Percentiles rank a stretch among this genome's conserved stretches.
Conservation (phyloP, 1,140 invertebrate genomes). For the Macrostomum lignano region DNA sequence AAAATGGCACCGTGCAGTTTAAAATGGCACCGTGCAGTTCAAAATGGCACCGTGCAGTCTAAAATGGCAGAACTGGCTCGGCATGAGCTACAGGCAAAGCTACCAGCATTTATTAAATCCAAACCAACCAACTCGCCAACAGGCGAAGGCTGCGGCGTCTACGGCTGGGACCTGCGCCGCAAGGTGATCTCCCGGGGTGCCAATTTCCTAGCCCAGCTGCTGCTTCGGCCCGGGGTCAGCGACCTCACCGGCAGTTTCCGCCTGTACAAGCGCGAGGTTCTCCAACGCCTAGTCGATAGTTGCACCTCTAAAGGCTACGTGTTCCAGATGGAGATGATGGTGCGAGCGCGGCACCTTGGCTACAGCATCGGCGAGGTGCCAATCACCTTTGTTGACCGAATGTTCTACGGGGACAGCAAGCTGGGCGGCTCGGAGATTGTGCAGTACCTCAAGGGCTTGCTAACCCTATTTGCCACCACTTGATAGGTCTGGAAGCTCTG, state of each 20-base stretch:
- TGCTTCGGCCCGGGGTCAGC: conserved; percentile 64
- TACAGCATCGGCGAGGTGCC: conserved; percentile 69
- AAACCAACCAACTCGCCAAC: too few relatives aligned
- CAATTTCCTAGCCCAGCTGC: conserved; percentile 71
- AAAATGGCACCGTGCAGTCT: too few relatives aligned
- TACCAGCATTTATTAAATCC: too few relatives aligned
- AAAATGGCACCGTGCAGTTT: too few relatives aligned
- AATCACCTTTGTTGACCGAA: conserved; percentile 85
- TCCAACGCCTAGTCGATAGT: conserved; percentile 52
- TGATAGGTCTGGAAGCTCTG: conserved; percentile 34
- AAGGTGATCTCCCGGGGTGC: conserved; percentile 56
- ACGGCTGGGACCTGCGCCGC: conserved; percentile 85
- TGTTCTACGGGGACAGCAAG: conserved; percentile 94
- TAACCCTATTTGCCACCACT: conserved; percentile 74
- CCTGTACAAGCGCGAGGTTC: conserved; percentile 61
- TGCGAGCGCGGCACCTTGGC: conserved; percentile 50
- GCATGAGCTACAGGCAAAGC: too few relatives aligned
- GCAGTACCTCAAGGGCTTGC: conserved; percentile 61
- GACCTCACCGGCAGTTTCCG: conserved; percentile 96
- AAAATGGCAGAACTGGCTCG: too few relatives aligned
- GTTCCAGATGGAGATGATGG: conserved; percentile 99
- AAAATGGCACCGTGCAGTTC: too few relatives aligned
- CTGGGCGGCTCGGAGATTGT: conserved; percentile 80
- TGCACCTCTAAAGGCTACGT: conserved; percentile 94
- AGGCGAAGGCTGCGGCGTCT: conserved; percentile 55